Base-by-base conservation (phyloP, 2,113 vertebrate genomes). In the Periophthalmus modestus region DNA sequence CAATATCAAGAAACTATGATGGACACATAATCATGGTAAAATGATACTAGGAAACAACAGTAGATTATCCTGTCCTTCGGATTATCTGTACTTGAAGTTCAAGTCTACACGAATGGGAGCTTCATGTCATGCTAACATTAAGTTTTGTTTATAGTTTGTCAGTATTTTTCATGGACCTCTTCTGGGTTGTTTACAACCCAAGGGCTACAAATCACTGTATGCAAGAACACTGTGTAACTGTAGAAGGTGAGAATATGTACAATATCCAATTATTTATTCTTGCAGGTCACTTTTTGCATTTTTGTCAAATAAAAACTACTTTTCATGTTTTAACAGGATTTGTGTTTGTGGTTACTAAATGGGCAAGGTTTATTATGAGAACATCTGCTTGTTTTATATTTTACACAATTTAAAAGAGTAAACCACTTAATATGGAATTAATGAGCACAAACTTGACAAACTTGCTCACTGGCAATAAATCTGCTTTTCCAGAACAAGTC, bases 311-410 rank as follows among this genome's bases (percentile, higher is more conserved):
- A 68, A 82, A 59, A 15, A 0, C 5, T 67, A 19, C 52, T 10
- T 24, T 52, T 55, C 18, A 9, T 52, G 43, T 43, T 43, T 10
- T 50, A 68, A 54, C 43, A 48, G 50, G 33, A n/a, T 50, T 66
- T 70, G 66, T 59, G 66, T 59, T 34, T 24, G 68, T 34, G 23
- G 19, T 63, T 61, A 66, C 19, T 79, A 66, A 59, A 58, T 79
- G 86, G 89, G 91, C 90, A 86, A 80, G 77, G 55, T 48, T 79
- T 93, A 85, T 93, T 92, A 75, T 84, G 80, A 73, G 86, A 92
- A 91, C 89, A 87, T 87, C 89, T 61, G 89, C 85, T 81, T 72
- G 59, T 83, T 67, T 69, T 75, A 1, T 19, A 52, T 15, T 18
- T 52, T 52, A 24, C 23, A 1, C 1, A 10, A 5, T 23, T 24